These are phyloP conservation scores for Manacus vitellinus DNA, from an alignment of 2,113 vertebrate genomes.

Conservation along the genomic window DNA sequence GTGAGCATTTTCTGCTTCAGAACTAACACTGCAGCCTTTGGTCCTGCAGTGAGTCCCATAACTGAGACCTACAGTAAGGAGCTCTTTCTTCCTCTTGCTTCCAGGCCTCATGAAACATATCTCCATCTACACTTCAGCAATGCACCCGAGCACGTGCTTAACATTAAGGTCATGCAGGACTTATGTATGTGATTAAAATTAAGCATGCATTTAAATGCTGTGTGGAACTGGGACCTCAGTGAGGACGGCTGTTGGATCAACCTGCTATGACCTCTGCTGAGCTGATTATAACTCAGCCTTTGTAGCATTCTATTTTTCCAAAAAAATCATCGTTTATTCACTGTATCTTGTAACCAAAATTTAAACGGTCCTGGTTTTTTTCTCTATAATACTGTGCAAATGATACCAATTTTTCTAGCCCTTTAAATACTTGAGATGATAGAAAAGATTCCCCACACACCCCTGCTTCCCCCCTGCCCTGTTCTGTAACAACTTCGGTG, in stretches of 20 bases:
- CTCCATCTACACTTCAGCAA: not conserved
- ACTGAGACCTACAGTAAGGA: not conserved
- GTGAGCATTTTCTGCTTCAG: not conserved
- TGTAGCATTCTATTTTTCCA: not conserved
- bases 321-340: not conserved
- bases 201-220: conserved; percentile 32
- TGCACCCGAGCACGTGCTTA: not conserved
- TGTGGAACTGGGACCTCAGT: not conserved
- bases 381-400: not conserved
- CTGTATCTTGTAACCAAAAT: conserved; percentile 1
- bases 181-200: conserved; percentile 52
- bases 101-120: not conserved
- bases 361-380: not conserved
- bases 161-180: conserved; percentile 34
- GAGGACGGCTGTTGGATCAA: conserved; percentile 49
- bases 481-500: not conserved
- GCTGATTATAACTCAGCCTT: conserved; percentile 27
- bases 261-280: conserved; percentile 31
- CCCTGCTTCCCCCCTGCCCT: not conserved
- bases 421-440: conserved; percentile 13
- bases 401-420: conserved; percentile 26
- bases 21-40: not conserved
- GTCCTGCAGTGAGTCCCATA: not conserved
- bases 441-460: not conserved
- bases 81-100: not conserved